Base-by-base conservation (phyloP, 1,140 invertebrate species). In the Eciton burchellii region DNA sequence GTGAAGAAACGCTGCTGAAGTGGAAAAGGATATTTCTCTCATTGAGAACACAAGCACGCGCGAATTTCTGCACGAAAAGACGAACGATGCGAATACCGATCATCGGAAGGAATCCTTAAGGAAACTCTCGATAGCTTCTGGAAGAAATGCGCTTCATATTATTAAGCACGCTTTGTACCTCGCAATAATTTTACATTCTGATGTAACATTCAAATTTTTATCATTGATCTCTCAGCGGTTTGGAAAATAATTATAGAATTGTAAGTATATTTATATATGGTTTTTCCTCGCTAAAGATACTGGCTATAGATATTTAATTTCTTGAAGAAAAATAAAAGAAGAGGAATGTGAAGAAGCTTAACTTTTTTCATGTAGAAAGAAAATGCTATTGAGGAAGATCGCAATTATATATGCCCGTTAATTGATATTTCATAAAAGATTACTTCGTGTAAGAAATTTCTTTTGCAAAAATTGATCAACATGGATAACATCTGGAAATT, bases 401-500 rank as follows among this genome's bases (percentile, higher is more conserved):
- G 57, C 71, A 54, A 9, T 5, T 11, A 12, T 9, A 4, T 41
- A 62, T 71, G 0, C 56, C 26, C 84, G 29, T 65, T 49, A 26
- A 47, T 45, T 84, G 83, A 65, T 11, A 16, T 66, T 66, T 14
- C 56, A 35, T 35, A 6, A 35, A 35, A 35, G 35, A 35, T 24
- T 19, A 11, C 19, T 35, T 59, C 24, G 52, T 66, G n/a, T 56
- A 5, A 85, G 26, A 76, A 49, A 49, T 21, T 35, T 12, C 29
- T 84, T 59, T 19, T 16, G 43, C 26, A 76, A 45, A 47, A 11
- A 3, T 63, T 68, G 52, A 52, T 79, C 47, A 62, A n/a, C 14
- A 87, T 86, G 85, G 66, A 92, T 88, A 76, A 72, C 24, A 54
- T 91, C 71, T 91, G 90, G 82, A 91, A 88, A 59, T 90, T 88